Percentiles rank a stretch among this genome's conserved stretches.
These are phyloP conservation scores for Frankliniella fusca DNA, from an alignment of 2,888 invertebrate species.

Conservation along the genomic window DNA sequence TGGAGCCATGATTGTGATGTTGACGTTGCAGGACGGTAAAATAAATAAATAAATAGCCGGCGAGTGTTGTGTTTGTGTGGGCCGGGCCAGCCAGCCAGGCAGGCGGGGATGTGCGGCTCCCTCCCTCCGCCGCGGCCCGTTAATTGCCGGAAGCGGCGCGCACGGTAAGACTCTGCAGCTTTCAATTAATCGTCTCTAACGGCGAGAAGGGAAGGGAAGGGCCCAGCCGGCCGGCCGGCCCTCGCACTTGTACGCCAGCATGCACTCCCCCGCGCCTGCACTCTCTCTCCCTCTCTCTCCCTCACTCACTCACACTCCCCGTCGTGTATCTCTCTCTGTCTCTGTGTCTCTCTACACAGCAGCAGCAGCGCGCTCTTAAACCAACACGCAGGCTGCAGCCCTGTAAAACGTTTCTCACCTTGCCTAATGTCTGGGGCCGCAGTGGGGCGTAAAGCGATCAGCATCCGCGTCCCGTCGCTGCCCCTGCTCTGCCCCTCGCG, in stretches of 20 bases:
- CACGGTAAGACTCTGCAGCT: neutral
- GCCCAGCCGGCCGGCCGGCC: neutral
- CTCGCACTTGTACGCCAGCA: neutral
- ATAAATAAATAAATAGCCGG: constrained; percentile 19
- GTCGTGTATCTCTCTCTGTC: neutral
- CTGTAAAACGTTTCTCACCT: no score
- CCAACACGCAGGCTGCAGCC: no score
- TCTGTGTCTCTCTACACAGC: no score
- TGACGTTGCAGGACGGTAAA: constrained; percentile 16
- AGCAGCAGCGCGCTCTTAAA: no score
- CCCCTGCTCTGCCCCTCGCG: no score
- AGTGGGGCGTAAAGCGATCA: no score
- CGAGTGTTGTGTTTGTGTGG: neutral
- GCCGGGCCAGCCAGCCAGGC: no score
- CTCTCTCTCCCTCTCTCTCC: neutral
- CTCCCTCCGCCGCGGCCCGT: no score
- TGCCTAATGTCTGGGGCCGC: no score
- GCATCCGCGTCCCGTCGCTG: no score
- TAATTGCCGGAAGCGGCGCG: constrained; percentile 16
- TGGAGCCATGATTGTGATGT: constrained; percentile 11
- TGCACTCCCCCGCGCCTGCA: neutral
- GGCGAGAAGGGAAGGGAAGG: neutral
- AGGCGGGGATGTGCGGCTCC: neutral
- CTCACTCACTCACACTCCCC: neutral
- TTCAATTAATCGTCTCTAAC: constrained; percentile 23